These are phyloP conservation scores for Picus viridis DNA, from an alignment of 2,797 vertebrate genomes.

Conservation along the genomic window DNA sequence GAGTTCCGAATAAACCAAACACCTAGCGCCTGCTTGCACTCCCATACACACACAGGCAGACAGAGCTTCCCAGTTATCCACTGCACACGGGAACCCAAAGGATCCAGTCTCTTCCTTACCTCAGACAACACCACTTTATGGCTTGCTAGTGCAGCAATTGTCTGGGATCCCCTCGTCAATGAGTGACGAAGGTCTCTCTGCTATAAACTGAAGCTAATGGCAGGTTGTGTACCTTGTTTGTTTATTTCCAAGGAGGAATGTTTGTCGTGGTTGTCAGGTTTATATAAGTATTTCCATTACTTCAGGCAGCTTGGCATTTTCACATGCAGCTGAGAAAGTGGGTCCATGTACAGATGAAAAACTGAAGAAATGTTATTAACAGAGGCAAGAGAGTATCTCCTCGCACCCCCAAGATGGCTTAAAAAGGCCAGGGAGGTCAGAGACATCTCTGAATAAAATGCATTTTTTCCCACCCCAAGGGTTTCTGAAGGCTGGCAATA, in stretches of 20 bases:
- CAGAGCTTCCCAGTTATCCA: slow-evolving; percentile 55
- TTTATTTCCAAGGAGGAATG: slow-evolving; percentile 70
- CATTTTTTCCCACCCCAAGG: background rate
- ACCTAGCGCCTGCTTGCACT: background rate
- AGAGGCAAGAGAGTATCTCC: slow-evolving; percentile 1
- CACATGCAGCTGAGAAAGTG: slow-evolving; percentile 64
- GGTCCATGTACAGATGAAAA: slow-evolving; percentile 65
- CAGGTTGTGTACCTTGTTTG: slow-evolving; percentile 62
- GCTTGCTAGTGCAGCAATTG: background rate
- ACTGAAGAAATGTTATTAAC: slow-evolving; percentile 53
- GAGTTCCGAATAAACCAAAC: slow-evolving; percentile 19
- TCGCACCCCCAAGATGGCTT: background rate
- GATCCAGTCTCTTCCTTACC: background rate
- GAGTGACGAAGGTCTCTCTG: slow-evolving; percentile 45
- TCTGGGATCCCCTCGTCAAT: slow-evolving; percentile 35
- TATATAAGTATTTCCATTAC: slow-evolving; percentile 65
- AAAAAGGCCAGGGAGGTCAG: slow-evolving; percentile 57
- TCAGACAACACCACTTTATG: slow-evolving; percentile 9
- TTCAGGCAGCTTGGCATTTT: slow-evolving; percentile 71
- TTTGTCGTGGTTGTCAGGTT: slow-evolving; percentile 62
- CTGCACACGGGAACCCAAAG: slow-evolving; percentile 2
- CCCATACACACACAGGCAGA: background rate
- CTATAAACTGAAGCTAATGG: slow-evolving; percentile 55
- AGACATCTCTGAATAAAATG: slow-evolving; percentile 41
- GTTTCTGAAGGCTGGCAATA: slow-evolving; percentile 40